Conservation (phyloP, 2,888 invertebrate species). For the Micropterix aruncella region DNA sequence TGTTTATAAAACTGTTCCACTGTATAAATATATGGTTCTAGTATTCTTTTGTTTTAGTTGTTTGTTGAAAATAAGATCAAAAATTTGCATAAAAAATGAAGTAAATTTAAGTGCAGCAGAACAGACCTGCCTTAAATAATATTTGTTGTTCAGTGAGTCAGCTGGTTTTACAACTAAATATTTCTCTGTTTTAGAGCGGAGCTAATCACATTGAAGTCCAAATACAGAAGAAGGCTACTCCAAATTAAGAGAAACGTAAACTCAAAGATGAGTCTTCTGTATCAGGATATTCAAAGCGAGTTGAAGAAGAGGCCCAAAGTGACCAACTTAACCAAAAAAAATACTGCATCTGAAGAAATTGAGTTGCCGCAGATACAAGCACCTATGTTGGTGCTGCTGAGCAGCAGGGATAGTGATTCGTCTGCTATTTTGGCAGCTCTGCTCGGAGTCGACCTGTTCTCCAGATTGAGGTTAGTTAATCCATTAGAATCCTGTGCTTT, state of each 20-base stretch:
- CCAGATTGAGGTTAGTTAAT: not conserved
- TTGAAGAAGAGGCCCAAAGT: not conserved
- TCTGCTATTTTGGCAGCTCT: not conserved
- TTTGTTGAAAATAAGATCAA: no score
- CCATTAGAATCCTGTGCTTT: no score
- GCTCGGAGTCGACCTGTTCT: not conserved
- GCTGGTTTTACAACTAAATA: no score
- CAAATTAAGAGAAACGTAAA: not conserved
- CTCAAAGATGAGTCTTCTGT: not conserved
- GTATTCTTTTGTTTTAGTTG: no score
- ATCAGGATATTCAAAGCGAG: not conserved
- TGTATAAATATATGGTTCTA: no score
- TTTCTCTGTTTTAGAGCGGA: not conserved
- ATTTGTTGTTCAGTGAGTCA: no score
- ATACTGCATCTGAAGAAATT: not conserved
- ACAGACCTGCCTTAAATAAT: no score
- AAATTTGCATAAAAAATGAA: no score
- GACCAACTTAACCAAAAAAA: not conserved
- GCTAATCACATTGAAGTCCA: not conserved
- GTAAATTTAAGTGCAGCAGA: no score
- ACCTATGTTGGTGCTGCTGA: not conserved
- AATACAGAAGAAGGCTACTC: not conserved
- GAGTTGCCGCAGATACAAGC: not conserved
- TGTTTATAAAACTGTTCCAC: no score
- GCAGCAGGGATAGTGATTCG: not conserved